These are phyloP conservation scores for Ricordea florida DNA, from an alignment of 92 coral and sea anemone species.

Conservation along the genomic window DNA sequence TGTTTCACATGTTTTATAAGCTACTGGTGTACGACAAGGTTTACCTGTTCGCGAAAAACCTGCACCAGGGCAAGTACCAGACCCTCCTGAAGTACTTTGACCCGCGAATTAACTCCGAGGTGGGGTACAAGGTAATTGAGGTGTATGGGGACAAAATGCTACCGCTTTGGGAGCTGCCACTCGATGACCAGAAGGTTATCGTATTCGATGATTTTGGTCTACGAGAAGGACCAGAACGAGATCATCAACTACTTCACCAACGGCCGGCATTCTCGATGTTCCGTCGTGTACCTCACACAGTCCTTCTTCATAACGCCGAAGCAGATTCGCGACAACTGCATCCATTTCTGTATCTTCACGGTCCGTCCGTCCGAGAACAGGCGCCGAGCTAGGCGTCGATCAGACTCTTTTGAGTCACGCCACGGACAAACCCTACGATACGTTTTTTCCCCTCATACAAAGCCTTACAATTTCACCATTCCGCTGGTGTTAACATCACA, in stretches of 20 bases:
- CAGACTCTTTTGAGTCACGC: too few species aligned
- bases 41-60: neutral
- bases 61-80: constrained; percentile 3
- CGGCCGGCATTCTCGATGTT: neutral
- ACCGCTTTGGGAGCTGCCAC: neutral
- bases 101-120: neutral
- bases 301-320: too few species aligned
- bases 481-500: too few species aligned
- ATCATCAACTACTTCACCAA: neutral
- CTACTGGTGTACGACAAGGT: neutral
- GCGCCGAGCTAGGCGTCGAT: too few species aligned
- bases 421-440: too few species aligned
- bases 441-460: too few species aligned
- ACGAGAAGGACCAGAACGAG: neutral
- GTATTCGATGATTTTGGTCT: constrained; percentile 11
- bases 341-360: too few species aligned
- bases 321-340: too few species aligned
- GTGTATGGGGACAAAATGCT: neutral
- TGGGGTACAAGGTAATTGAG: neutral
- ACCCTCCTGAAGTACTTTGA: neutral
- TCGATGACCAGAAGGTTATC: neutral
- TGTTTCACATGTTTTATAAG: neutral
- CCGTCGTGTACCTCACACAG: neutral
- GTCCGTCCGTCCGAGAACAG: too few species aligned
- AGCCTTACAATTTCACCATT: too few species aligned